Evolutionary conservation across 2,888 invertebrate species (phyloP).

Genomic region (Drosophila robusta): DNA sequence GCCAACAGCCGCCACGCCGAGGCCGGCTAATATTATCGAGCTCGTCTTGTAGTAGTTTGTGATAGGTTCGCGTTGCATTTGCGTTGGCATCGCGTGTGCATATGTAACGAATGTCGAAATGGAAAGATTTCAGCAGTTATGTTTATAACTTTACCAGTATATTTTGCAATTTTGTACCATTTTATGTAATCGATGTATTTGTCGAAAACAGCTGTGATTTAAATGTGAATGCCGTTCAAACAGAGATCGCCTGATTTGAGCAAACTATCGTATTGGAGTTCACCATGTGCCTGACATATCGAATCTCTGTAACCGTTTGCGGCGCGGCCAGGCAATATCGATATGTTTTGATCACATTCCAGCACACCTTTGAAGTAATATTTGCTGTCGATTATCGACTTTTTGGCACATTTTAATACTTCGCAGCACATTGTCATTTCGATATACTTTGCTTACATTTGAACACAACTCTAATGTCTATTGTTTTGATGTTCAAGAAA

Average conservation of each 20-base stretch:
- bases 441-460: background rate
- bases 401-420: too few relatives aligned
- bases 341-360: background rate
- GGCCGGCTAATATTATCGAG: slow-evolving; percentile 92
- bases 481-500: too few relatives aligned
- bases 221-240: slow-evolving; percentile 13
- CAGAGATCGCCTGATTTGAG: slow-evolving; percentile 11
- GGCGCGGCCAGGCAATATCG: background rate
- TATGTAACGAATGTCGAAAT: slow-evolving; percentile 24
- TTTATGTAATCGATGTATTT: slow-evolving; percentile 64
- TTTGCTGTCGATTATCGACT: too few relatives aligned
- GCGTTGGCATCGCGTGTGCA: slow-evolving; percentile 16
- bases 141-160: slow-evolving; percentile 12
- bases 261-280: background rate
- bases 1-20: slow-evolving; percentile 96
- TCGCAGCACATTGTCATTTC: too few relatives aligned
- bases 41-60: slow-evolving; percentile 86
- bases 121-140: background rate
- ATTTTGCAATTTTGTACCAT: slow-evolving; percentile 63
- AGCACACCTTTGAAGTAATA: too few relatives aligned
- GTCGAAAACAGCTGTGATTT: slow-evolving; percentile 56
- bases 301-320: background rate
- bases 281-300: background rate
- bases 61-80: background rate
- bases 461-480: too few relatives aligned